Evolutionary conservation across 2,888 invertebrate species (phyloP).

Genomic region (Himalopsyche tibetana): DNA sequence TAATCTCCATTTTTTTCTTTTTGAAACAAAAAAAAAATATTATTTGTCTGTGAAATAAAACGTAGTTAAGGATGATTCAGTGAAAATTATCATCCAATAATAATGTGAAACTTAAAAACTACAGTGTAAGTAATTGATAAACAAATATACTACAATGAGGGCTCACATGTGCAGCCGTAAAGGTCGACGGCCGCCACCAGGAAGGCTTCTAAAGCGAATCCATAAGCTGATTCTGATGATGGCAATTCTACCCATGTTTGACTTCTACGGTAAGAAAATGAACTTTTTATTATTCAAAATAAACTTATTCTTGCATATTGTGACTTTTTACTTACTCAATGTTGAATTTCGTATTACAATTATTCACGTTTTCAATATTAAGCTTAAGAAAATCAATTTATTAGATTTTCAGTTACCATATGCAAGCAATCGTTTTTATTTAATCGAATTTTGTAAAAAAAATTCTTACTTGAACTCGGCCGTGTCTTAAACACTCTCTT

Average conservation of each 20-base stretch:
- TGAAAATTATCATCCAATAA: background rate
- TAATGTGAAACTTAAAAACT: background rate
- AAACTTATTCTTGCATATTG: no score
- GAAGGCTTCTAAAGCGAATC: constrained; percentile 54
- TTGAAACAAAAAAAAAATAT: background rate
- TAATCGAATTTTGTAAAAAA: no score
- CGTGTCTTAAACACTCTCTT: no score
- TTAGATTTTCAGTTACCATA: no score
- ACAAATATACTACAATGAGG: background rate
- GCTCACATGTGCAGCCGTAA: background rate
- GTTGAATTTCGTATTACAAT: no score
- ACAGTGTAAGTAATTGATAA: background rate
- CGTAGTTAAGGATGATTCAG: background rate
- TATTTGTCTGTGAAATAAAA: background rate
- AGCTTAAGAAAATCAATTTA: no score
- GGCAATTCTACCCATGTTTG: constrained; percentile 57
- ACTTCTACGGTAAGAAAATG: constrained; percentile 59
- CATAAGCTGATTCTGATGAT: constrained; percentile 58
- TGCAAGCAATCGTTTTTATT: no score
- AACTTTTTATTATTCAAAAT: no score
- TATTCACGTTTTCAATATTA: no score
- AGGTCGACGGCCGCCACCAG: background rate
- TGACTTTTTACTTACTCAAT: no score
- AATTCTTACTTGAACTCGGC: no score
- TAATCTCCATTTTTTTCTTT: background rate